Base-by-base conservation (phyloP, 2,888 invertebrate species). In the Cistogaster globosa region DNA sequence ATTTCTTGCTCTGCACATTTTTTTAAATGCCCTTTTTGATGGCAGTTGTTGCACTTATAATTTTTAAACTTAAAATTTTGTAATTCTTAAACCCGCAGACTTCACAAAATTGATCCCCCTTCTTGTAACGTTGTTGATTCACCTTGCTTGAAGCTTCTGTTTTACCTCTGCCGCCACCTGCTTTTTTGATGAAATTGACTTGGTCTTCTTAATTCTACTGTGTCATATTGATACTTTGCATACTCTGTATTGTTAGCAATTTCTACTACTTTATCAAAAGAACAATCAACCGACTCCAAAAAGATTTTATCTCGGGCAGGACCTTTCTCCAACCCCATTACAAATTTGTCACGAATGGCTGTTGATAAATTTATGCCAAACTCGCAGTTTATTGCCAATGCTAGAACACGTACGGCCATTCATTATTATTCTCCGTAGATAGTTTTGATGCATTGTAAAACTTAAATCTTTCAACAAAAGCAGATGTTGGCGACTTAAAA, bases 401-500 rank as follows among this genome's bases (percentile, higher is more conserved):
- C 5, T 51, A n/a, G 51, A 16, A 51, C n/a, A 4, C 26, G 26
- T 26, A 26, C 26, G 12, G 14, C 14, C 42, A 42, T 14, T 42
- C 42, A 42, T 42, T 42, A 11, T 12, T 14, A 11, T 4, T 42
- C 14, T 12, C 8, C 4, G 42, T 42, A 42, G 42, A 3, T 42
- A 12, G 14, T 42, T 42, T 42, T 14, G 42, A 42, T 5, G 51
- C 51, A 51, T 51, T 51, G 32, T 87, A 87, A 71, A 86, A 87
- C 36, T 86, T 86, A 20, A 53, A 86, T 0, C 86, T 69, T 68
- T 87, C 84, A 11, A 84, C 77, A 84, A 87, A 87, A 22, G 62
- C 82, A 0, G 83, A 83, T 53, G 1, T 26, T 26, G 86, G 63
- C 16, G 87, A 86, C 55, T 87, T 86, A n/a, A 87, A 83, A 71